phyloP scores from a whole-genome alignment of 1,140 invertebrate genomes.

The Drosophila pallidifrons region DNA sequence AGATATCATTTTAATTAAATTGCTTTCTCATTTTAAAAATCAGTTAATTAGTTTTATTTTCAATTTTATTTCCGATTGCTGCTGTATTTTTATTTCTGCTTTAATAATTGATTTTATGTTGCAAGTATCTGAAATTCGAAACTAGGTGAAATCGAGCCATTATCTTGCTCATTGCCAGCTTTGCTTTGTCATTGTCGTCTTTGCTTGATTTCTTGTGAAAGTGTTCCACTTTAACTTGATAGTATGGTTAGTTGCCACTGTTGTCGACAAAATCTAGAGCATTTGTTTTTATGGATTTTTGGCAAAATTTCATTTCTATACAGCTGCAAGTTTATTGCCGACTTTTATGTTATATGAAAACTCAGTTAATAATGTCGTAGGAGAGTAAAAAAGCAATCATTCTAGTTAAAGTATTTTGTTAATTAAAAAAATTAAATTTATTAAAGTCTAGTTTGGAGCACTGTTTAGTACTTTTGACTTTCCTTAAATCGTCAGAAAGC shows the following conservation, averaged over 20 bases:
- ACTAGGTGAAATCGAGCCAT: conserved; percentile 79
- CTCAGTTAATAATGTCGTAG: too few relatives aligned
- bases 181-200: conserved; percentile 54
- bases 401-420: too few relatives aligned
- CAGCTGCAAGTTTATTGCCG: conserved; percentile 58
- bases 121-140: conserved; percentile 44
- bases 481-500: background rate
- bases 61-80: background rate
- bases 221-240: background rate
- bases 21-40: background rate
- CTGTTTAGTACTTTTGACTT: background rate
- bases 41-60: background rate
- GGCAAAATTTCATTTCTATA: too few relatives aligned
- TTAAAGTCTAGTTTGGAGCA: too few relatives aligned
- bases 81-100: background rate
- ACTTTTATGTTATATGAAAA: conserved; percentile 30
- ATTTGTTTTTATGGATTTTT: conserved; percentile 65
- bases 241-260: too few relatives aligned
- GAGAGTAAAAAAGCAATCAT: too few relatives aligned
- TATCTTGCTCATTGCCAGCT: conserved; percentile 45
- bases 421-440: too few relatives aligned
- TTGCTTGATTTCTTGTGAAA: conserved; percentile 20
- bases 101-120: background rate
- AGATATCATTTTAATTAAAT: background rate
- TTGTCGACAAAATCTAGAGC: conserved; percentile 48